Conservation (phyloP, 2,888 invertebrate species). For the Ctena decussata region DNA sequence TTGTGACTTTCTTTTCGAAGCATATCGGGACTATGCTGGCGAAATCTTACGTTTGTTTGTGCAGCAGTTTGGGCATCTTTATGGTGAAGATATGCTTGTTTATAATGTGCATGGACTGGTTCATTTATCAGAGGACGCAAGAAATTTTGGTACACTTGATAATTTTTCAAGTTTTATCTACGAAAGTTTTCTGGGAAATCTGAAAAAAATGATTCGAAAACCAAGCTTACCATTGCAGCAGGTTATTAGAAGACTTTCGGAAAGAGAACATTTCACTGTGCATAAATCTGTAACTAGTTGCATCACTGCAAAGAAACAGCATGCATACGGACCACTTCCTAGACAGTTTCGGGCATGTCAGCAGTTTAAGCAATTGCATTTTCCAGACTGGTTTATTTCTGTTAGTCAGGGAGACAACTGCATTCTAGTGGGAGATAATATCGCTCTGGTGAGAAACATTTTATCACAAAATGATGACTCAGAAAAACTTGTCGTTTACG, state of each 20-base stretch:
- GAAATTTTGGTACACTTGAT: slow-evolving; percentile 79
- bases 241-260: slow-evolving; percentile 44
- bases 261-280: slow-evolving; percentile 3
- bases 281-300: background rate
- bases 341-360: background rate
- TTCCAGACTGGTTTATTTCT: background rate
- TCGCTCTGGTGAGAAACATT: slow-evolving; percentile 18
- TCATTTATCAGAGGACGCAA: slow-evolving; percentile 83
- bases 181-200: slow-evolving; percentile 81
- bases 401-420: slow-evolving; percentile 8
- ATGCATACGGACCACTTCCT: slow-evolving; percentile 27
- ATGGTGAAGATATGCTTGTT: slow-evolving; percentile 80
- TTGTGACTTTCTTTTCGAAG: slow-evolving; percentile 60
- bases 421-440: slow-evolving; percentile 1
- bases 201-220: slow-evolving; percentile 52
- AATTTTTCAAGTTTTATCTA: slow-evolving; percentile 83
- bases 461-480: background rate
- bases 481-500: background rate
- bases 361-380: background rate
- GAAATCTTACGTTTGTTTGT: slow-evolving; percentile 75
- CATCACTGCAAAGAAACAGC: slow-evolving; percentile 15
- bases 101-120: slow-evolving; percentile 85
- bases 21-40: slow-evolving; percentile 67
- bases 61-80: slow-evolving; percentile 71
- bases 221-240: slow-evolving; percentile 43